Evolutionary conservation across 2,113 vertebrate genomes (phyloP).

Genomic region (Acrocephalus kingi): DNA sequence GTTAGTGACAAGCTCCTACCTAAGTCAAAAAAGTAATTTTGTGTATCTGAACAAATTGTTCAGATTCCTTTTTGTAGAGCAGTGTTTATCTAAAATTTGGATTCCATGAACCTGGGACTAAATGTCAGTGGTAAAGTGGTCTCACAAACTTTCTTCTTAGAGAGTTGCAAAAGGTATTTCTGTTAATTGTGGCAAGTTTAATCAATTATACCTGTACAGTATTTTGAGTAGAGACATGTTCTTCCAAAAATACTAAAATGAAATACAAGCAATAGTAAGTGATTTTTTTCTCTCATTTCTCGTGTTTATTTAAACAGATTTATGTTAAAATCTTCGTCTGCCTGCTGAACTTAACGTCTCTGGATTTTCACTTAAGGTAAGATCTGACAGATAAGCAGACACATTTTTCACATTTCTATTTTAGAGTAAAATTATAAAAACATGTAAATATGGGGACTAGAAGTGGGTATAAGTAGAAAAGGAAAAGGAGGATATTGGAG

Average conservation of each 20-base stretch:
- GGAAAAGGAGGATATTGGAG: background rate
- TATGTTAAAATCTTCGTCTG: background rate
- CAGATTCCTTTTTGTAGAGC: constrained; percentile 28
- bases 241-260: background rate
- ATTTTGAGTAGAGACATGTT: background rate
- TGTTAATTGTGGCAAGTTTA: constrained; percentile 43
- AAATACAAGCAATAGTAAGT: background rate
- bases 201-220: background rate
- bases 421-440: background rate
- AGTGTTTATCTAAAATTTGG: constrained; percentile 54
- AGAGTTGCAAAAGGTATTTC: constrained; percentile 27
- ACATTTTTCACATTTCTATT: background rate
- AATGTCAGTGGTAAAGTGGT: background rate
- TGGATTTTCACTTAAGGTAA: background rate
- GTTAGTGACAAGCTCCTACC: constrained; percentile 2
- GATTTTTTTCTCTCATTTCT: background rate
- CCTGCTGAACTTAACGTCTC: background rate
- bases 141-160: constrained; percentile 21
- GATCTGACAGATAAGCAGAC: background rate
- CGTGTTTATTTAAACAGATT: background rate
- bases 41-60: constrained; percentile 25
- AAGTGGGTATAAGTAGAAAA: background rate
- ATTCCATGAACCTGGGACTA: constrained; percentile 34
- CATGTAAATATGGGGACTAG: background rate
- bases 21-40: constrained; percentile 9